Evolutionary conservation across 2,888 invertebrate genomes (phyloP).

Genomic region (Synergus gifuensis): DNA sequence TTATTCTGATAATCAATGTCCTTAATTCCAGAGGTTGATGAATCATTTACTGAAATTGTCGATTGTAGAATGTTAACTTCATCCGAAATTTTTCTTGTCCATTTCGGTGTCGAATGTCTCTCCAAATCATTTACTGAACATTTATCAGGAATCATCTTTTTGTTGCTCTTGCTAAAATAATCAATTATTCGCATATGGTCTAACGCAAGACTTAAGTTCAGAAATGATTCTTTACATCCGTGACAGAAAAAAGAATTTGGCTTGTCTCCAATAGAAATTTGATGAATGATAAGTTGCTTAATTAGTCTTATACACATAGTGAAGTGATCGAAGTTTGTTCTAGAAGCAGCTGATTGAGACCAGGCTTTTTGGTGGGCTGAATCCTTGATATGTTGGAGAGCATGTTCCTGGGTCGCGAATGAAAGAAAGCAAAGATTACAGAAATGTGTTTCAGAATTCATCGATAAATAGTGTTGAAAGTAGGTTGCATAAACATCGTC

Average conservation of each 20-base stretch:
- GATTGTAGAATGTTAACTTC: neutral
- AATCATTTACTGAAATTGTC: neutral
- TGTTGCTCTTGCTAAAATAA: neutral
- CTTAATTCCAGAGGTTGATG: neutral
- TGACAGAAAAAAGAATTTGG: neutral
- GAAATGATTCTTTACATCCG: conserved; percentile 3
- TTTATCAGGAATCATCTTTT: neutral
- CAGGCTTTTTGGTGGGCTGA: neutral
- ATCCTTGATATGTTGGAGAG: neutral
- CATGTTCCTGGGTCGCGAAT: conserved; percentile 2
- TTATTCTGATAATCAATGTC: neutral
- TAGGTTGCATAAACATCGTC: neutral
- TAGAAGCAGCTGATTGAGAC: conserved; percentile 3
- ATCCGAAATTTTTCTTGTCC: neutral
- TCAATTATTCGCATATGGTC: neutral
- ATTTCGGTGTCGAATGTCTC: neutral
- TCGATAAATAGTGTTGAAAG: conserved; percentile 3
- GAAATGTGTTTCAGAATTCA: neutral
- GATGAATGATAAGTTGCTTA: neutral
- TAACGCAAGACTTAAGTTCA: neutral
- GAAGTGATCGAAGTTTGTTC: neutral
- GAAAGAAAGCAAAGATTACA: neutral
- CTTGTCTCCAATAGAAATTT: neutral
- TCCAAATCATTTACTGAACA: neutral
- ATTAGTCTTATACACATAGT: neutral